Conservation (phyloP, 2,888 invertebrate species). For the Thera britannica region DNA sequence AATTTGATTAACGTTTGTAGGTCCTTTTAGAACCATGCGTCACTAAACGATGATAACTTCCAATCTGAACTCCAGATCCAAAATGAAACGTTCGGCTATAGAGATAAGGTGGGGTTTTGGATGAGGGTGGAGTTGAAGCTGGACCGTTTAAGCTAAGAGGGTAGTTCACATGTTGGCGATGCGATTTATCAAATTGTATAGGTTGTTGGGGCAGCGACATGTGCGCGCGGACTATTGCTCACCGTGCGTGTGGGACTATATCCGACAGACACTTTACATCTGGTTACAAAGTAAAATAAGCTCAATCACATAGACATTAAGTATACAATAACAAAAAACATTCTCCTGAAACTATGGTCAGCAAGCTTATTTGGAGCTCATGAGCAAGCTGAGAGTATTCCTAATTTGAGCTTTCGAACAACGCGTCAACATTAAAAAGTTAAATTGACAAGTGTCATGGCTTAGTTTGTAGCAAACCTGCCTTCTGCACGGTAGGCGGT, state of each 20-base stretch:
- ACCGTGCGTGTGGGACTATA: conserved; percentile 50
- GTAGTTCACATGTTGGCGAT: conserved; percentile 83
- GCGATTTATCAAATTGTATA: conserved; percentile 84
- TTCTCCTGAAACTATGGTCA: neutral
- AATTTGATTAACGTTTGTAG: conserved; percentile 31
- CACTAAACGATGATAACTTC: conserved; percentile 72
- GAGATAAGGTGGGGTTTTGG: conserved; percentile 47
- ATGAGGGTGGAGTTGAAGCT: conserved; percentile 32
- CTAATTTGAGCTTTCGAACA: neutral
- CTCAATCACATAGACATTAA: conserved; percentile 15
- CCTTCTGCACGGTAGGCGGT: too few relatives aligned
- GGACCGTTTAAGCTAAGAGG: conserved; percentile 81
- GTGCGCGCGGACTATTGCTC: conserved; percentile 79
- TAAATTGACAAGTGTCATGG: too few relatives aligned
- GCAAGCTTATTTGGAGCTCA: neutral
- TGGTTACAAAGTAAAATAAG: conserved; percentile 15
- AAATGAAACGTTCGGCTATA: conserved; percentile 39
- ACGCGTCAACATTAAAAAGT: conserved; percentile 1
- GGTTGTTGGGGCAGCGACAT: conserved; percentile 77
- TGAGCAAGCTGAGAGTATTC: neutral
- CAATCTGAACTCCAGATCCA: conserved; percentile 41
- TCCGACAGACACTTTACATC: conserved; percentile 9
- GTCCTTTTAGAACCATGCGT: conserved; percentile 47
- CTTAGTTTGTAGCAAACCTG: too few relatives aligned
- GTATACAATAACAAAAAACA: neutral